phyloP scores from a whole-genome alignment of 2,888 invertebrate species.

The Rotaria magnacalcarata region DNA sequence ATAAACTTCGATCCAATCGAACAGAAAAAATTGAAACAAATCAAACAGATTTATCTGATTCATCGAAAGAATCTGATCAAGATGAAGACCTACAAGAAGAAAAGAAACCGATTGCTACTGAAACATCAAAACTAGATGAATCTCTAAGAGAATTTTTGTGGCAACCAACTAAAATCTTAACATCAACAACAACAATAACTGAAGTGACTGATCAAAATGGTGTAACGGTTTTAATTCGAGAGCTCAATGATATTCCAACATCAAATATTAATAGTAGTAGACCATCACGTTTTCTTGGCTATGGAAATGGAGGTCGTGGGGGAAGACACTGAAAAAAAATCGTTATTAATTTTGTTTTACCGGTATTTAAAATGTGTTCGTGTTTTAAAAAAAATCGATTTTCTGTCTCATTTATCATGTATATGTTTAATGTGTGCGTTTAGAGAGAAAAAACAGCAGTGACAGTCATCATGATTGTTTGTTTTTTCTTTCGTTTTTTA shows the following conservation, averaged over 20 bases:
- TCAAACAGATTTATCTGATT: not conserved
- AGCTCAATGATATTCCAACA: not conserved
- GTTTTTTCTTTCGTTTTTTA: not conserved
- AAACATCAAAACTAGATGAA: not conserved
- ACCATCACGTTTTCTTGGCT: not conserved
- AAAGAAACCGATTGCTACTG: not conserved
- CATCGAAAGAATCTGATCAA: not conserved
- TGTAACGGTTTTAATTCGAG: slow-evolving; percentile 25
- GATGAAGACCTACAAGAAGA: not conserved
- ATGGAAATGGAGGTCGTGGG: not conserved
- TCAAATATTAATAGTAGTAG: too few relatives aligned
- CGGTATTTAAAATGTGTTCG: not conserved
- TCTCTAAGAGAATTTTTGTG: not conserved
- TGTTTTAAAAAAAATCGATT: not conserved
- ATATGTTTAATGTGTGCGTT: not conserved
- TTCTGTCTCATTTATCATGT: not conserved
- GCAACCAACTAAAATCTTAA: not conserved
- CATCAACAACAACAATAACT: not conserved
- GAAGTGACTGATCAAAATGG: slow-evolving; percentile 23
- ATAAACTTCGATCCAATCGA: not conserved
- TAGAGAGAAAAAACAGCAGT: not conserved
- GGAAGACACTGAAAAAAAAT: not conserved
- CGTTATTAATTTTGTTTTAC: not conserved
- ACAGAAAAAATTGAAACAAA: not conserved
- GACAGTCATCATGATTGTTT: not conserved